Evolutionary conservation across 2,797 vertebrate species (phyloP), one percentile per base, ranked within the genome.

Genomic region (Heteromormyrus szaboi): DNA sequence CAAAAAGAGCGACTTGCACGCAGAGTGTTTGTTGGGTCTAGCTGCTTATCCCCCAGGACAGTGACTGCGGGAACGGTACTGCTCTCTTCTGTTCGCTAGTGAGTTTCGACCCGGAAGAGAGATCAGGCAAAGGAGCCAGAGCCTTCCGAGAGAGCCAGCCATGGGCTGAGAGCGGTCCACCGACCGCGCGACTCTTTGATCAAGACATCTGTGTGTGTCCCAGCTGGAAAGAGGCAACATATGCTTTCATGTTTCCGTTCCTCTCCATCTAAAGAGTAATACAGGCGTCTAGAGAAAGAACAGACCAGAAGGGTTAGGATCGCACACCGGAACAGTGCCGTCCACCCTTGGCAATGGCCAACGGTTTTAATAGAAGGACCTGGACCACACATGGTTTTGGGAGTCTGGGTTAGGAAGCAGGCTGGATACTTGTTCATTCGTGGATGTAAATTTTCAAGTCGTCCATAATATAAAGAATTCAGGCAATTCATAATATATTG

Each of bases 151-250:
- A 50, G 79, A 25, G 44, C 9, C 79, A 48, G 37, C 7, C 37
- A 29, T 12, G 79, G 79, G 44, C 46, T n/a, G 44, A 46, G 48
- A 19, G n/a, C 22, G 4, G n/a, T 29, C 81, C 81, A 9, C 46
- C 46, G 85, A 89, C 88, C 87, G 86, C 87, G 89, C 46, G 86
- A 90, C 14, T 50, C 90, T 93, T 91, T 94, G 92, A 93, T 93
- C 93, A 92, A 93, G 92, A 93, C 89, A 91, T 93, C 89, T 89
- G 90, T 89, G 88, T 87, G 90, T 88, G 81, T 92, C 91, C 88
- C 88, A 91, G 89, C 91, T 92, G 90, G 91, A 92, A 54, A 89
- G 90, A 90, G 6, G 86, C 51, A 56, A 53, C 90, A 88, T 14
- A 25, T 56, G 84, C 90, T 50, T 87, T 89, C 81, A 76, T 25